phyloP scores from a whole-genome alignment of 2,113 vertebrate genomes.

The Xiphophorus maculatus region DNA sequence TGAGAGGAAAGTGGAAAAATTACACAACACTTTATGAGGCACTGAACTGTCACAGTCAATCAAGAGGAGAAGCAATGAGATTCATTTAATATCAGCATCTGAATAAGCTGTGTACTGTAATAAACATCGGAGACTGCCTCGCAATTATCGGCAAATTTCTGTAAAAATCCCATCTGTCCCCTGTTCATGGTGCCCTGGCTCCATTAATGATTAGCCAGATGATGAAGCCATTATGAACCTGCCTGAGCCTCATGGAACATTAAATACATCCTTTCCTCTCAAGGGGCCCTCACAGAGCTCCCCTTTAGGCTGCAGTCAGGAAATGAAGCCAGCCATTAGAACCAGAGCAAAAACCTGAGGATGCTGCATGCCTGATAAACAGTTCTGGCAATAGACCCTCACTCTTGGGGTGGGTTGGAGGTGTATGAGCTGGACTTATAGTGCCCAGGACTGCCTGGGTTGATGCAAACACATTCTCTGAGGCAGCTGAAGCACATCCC shows the following conservation, averaged over 20 bases:
- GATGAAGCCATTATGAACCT: constrained; percentile 72
- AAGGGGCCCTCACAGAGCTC: constrained; percentile 49
- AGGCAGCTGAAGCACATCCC: constrained; percentile 25
- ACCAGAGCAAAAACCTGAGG: constrained; percentile 8
- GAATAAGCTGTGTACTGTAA: background rate
- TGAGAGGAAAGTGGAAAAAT: background rate
- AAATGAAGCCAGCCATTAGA: constrained; percentile 68
- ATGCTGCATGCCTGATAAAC: background rate
- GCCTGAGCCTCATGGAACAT: constrained; percentile 73
- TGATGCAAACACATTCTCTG: background rate
- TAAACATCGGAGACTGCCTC: background rate
- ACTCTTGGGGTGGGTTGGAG: background rate
- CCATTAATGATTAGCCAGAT: constrained; percentile 66
- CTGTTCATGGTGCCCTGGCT: constrained; percentile 23
- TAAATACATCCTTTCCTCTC: constrained; percentile 76
- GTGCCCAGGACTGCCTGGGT: background rate
- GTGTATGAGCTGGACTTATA: background rate
- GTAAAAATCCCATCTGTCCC: constrained; percentile 17
- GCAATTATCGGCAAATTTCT: background rate
- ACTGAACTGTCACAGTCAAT: background rate
- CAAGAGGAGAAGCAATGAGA: background rate
- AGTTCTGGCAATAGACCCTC: background rate
- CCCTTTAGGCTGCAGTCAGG: constrained; percentile 56
- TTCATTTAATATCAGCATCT: background rate
- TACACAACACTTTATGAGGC: background rate